Base-by-base conservation (phyloP, 2,888 invertebrate species). In the Nowickia ferox region DNA sequence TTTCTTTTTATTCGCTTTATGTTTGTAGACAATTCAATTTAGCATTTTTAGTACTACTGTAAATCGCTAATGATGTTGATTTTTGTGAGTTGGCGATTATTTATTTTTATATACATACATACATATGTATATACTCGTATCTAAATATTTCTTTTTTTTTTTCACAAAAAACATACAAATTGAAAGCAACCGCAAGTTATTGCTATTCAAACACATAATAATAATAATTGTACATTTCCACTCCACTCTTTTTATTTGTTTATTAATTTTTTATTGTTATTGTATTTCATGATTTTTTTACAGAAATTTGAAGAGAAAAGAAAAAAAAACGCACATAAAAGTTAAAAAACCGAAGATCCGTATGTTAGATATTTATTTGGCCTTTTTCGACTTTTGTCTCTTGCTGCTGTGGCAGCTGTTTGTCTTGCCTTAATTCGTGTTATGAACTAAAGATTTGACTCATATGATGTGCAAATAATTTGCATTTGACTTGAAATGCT, bases 401-500 rank as follows among this genome's bases (percentile, higher is more conserved):
- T 51, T 44, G 55, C 44, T 51, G 15, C 38, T 74, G 17, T 19
- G 15, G n/a, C 38, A 9, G 2, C 66, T 48, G 46, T 55, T 69
- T 46, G 46, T 61, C 17, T 68, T 74, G 40, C 61, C 19, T 55
- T 69, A 66, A 66, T 51, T 46, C 44, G 42, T 75, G 65, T 71
- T 42, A 44, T 55, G 48, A 77, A 61, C 57, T 76, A 65, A 85
- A 69, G 69, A 74, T 78, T 77, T 68, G 81, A 81, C 48, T 85
- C 81, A 72, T 63, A 75, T 75, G 71, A 80, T 68, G 84, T 77
- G 84, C 77, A 85, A 81, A 81, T 81, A 72, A 81, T 85, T 81
- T 76, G 65, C 59, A 65, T 76, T 77, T 63, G 51, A 46, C 55
- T 66, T 72, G 22, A 63, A 81, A 53, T 77, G 40, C 19, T 42